phyloP scores from a whole-genome alignment of 2,888 invertebrate species.

The Erebia ligea region DNA sequence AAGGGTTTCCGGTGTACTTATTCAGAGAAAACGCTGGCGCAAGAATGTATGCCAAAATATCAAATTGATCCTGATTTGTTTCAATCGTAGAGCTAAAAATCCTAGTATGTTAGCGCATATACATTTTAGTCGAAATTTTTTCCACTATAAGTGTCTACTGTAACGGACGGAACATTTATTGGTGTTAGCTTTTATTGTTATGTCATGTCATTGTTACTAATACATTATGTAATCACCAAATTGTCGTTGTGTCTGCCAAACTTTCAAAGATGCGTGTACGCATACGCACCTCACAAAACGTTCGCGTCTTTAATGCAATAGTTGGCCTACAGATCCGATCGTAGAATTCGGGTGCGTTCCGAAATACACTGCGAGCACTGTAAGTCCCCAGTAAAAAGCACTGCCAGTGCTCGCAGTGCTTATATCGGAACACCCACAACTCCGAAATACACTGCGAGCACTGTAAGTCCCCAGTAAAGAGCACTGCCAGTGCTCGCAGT shows the following conservation, averaged over 20 bases:
- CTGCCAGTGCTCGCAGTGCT: no score
- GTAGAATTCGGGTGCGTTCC: no score
- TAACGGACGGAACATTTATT: constrained; percentile 47
- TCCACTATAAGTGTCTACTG: constrained; percentile 32
- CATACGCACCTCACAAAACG: no score
- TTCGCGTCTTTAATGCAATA: no score
- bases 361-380: no score
- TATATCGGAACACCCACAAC: no score
- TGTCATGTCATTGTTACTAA: constrained; percentile 49
- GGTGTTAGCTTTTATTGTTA: constrained; percentile 55
- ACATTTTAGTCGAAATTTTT: constrained; percentile 40
- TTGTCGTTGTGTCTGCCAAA: constrained; percentile 16
- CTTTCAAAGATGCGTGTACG: neutral
- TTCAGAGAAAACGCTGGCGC: neutral
- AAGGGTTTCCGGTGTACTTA: no score
- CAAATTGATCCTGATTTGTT: neutral
- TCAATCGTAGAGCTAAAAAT: neutral
- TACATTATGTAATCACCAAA: constrained; percentile 41
- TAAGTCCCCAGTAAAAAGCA: no score
- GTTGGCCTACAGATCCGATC: no score
- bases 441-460: no score
- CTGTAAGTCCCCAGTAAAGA: no score
- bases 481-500: no score
- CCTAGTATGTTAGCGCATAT: constrained; percentile 42
- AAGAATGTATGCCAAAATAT: neutral